Base-by-base conservation (phyloP, 2,888 invertebrate species). In the Taenaris catops region DNA sequence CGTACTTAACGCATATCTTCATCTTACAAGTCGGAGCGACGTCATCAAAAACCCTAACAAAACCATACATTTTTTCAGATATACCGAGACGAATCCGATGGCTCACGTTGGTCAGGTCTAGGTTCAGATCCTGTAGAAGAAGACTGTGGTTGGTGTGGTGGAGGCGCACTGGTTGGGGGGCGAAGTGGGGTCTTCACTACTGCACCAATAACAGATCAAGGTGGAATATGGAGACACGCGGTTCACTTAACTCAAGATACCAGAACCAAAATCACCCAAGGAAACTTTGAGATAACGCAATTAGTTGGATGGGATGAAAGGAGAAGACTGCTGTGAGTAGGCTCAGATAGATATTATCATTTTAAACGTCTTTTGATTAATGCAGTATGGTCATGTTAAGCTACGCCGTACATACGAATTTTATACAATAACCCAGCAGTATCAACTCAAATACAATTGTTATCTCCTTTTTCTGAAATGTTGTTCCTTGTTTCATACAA, bases 221-320 rank as follows among this genome's bases (percentile, higher is more conserved):
- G 79, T 1, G 89, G 89, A 6, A 59, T 70, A 5, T 91, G 88
- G 83, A 41, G 83, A 0, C 83, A 84, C 41, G 75, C 78, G 0
- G 58, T 78, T 6, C 44, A 61, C 2, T 44, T 83, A 10, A 61
- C 66, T 0, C 55, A 49, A 1, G 78, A 73, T 17, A 46, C 49
- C 1, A 51, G 64, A n/a, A 67, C 69, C 0, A 67, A 83, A 1
- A 71, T 95, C 19, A 94, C 94, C 0, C 91, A 93, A 60, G 94
- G 94, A 0, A 89, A 90, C 28, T 94, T 91, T 47, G 94, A 94
- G 64, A 88, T 94, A 31, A 93, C 92, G 0, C 89, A 91, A 58
- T 88, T 95, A 10, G 71, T 93, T 3, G 93, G 92, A 0, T 95
- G 94, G 94, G 94, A 95, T 58, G 93, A 93, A 56, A 74, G 87